These are phyloP conservation scores for Eupsilia transversa DNA, from an alignment of 2,888 invertebrate species.

Conservation along the genomic window DNA sequence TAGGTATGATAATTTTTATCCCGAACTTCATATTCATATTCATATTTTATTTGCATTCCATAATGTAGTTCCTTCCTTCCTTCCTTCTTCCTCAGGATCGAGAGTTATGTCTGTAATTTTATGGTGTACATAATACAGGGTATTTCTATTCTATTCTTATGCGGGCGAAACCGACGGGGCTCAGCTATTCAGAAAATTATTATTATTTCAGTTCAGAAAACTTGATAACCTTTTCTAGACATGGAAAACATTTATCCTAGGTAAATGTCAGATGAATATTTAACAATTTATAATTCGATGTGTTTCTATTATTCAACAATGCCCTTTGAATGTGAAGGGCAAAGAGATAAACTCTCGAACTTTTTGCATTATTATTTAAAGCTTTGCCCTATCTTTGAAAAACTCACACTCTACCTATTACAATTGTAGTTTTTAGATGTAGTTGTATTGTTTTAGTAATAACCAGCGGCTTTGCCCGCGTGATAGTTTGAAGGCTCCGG, in stretches of 20 bases:
- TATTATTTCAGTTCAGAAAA: background rate
- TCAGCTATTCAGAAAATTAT: no score
- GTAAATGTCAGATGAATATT: slow-evolving; percentile 20
- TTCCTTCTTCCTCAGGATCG: no score
- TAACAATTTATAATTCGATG: background rate
- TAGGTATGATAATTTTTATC: no score
- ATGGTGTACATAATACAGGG: no score
- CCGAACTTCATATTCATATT: no score
- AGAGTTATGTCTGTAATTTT: no score
- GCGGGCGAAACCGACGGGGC: no score
- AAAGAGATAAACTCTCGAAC: background rate
- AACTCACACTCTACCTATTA: background rate
- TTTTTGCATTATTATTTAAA: background rate
- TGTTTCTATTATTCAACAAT: background rate
- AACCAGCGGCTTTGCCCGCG: no score
- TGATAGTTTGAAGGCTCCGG: no score
- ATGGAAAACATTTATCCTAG: slow-evolving; percentile 1
- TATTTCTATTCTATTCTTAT: no score
- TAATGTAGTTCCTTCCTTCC: no score
- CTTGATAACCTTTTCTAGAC: background rate
- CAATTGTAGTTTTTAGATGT: background rate
- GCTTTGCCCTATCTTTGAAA: background rate
- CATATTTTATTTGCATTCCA: no score
- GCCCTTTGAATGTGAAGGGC: background rate
- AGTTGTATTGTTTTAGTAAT: background rate